Evolutionary conservation across 1,140 invertebrate species (phyloP), one percentile per base, ranked within the genome.

Genomic region (Zaprionus ghesquierei): DNA sequence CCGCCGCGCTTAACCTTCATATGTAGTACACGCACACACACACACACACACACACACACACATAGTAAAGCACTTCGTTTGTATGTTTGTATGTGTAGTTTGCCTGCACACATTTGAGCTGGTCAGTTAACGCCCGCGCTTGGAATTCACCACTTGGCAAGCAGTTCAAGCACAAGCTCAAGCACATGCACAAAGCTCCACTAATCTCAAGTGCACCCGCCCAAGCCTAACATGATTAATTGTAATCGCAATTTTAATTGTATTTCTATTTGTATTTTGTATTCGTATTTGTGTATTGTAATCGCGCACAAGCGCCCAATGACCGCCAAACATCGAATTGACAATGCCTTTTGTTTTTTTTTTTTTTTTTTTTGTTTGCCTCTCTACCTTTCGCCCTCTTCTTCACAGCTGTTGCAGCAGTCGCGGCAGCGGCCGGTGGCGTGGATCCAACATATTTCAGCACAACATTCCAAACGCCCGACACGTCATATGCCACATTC

Each of bases 391-490:
- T 56, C 18, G 60, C 49, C 60, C 54, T 77, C 51, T 70, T 55
- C 41, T 54, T 41, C 5, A 22, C 70, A 71, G 84, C 77, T 25
- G 72, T 77, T 25, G 77, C 73, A 54, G 74, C 74, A 8, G 76
- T 74, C 33, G 81, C 82, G 69, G 82, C 75, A 22, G 75, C 82
- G 25, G 71, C 79, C 23, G 72, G 70, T 33, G 58, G 66, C 38
- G 69, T 65, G 55, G 77, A 86, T 76, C 79, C 82, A 20, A 78
- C 82, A 18, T 86, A 51, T 49, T 86, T 86, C 69, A 79, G 82
- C 64, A 79, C 84, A 66, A 76, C 77, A 38, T 89, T 89, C 69
- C 80, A 89, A 79, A 80, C 77, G 44, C 84, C 84, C 50, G 84
- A 89, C 53, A 89, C 84, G 18, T 79, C 84, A 25, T 89, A 89